These are phyloP conservation scores for Fukomys damarensis DNA, from an alignment of 2,113 vertebrate genomes.

Conservation along the genomic window DNA sequence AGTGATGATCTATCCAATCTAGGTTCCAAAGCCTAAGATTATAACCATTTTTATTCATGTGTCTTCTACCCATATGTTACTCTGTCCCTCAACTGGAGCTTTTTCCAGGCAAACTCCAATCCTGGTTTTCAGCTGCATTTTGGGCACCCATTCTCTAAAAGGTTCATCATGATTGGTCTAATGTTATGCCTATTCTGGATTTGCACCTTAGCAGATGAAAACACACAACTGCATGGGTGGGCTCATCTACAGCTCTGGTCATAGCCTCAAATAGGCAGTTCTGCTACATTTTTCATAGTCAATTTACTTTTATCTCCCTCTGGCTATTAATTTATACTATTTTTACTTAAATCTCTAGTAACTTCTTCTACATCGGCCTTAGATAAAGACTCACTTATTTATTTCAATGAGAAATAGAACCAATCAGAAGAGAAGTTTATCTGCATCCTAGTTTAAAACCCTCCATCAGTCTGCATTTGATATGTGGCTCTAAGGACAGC, in stretches of 20 bases:
- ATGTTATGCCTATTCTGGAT: background rate
- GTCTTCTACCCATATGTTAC: background rate
- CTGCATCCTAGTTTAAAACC: background rate
- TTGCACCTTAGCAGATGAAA: background rate
- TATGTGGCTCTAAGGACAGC: background rate
- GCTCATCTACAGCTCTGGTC: background rate
- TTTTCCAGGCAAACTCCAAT: background rate
- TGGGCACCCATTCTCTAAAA: background rate
- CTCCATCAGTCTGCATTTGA: background rate
- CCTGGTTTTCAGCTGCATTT: background rate
- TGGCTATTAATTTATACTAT: background rate
- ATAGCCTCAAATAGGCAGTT: background rate
- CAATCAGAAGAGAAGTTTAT: background rate
- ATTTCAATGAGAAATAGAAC: background rate
- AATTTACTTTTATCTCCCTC: background rate
- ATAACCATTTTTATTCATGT: background rate
- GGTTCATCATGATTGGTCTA: background rate
- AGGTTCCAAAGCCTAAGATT: background rate
- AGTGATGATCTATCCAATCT: background rate
- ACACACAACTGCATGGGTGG: background rate
- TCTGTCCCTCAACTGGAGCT: too few species aligned
- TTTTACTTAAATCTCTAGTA: background rate
- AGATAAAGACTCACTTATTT: background rate
- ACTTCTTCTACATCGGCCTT: background rate
- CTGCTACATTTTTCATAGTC: background rate